Evolutionary conservation across 2,113 vertebrate genomes (phyloP).

Genomic region (Limanda limanda): DNA sequence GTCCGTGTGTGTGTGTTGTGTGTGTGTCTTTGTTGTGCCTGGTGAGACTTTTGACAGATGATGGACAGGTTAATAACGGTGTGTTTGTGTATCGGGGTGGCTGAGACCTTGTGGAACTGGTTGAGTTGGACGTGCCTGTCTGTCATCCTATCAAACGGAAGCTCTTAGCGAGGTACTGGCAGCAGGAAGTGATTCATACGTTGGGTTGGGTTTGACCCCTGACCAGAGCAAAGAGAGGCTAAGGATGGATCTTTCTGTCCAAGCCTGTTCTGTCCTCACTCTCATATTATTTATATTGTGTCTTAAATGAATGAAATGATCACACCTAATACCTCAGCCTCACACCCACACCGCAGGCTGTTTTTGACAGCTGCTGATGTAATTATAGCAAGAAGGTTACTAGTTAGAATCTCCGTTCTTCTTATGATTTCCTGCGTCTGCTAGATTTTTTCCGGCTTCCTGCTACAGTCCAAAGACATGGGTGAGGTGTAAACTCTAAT

Average conservation of each 20-base stretch:
- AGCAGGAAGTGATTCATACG: constrained; percentile 24
- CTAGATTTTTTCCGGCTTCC: too few relatives aligned
- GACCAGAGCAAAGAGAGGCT: constrained; percentile 9
- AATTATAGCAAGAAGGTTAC: not conserved
- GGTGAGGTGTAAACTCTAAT: too few relatives aligned
- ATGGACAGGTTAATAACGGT: constrained; percentile 49
- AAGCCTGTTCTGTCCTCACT: constrained; percentile 14
- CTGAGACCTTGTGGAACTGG: constrained; percentile 45
- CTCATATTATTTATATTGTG: constrained; percentile 15
- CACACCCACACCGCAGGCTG: not conserved
- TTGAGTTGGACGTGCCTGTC: constrained; percentile 27
- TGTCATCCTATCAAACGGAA: constrained; percentile 11
- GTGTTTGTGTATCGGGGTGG: constrained; percentile 28
- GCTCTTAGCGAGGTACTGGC: constrained; percentile 11
- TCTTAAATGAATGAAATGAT: constrained; percentile 34
- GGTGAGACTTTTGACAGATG: constrained; percentile 27
- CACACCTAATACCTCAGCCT: constrained; percentile 11
- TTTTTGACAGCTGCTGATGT: not conserved
- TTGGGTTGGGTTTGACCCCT: constrained; percentile 29
- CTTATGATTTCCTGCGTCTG: too few relatives aligned
- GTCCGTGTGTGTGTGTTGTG: not conserved
- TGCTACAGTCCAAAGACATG: too few relatives aligned
- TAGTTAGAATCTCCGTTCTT: too few relatives aligned
- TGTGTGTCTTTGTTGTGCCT: constrained; percentile 7
- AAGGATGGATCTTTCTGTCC: not conserved